A percentile compares a stretch with the other conserved stretches of the same genome.
Conservation (phyloP, 2,888 invertebrate genomes). For the Parnassius mnemosyne region DNA sequence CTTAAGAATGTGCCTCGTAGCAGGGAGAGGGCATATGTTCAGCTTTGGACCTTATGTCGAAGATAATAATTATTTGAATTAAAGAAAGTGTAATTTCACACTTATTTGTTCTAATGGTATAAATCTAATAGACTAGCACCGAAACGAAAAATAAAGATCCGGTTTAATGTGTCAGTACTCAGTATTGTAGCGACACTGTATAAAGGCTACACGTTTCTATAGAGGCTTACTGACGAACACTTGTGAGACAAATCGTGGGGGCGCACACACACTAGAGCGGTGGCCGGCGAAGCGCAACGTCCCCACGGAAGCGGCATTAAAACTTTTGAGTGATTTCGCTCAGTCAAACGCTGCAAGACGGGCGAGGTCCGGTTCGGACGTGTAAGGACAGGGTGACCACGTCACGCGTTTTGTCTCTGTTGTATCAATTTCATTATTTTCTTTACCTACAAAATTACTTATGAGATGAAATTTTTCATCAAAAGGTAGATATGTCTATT, state of each 20-base stretch:
- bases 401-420: constrained; percentile 33
- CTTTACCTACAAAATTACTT: neutral
- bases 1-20: too few relatives aligned
- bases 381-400: constrained; percentile 40
- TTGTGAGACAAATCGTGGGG: constrained; percentile 40
- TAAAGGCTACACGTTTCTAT: neutral
- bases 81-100: too few relatives aligned
- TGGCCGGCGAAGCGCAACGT: constrained; percentile 44
- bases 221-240: constrained; percentile 27
- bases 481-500: too few relatives aligned
- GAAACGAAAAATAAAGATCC: too few relatives aligned
- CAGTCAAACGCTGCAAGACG: constrained; percentile 77
- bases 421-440: neutral
- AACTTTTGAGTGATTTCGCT: constrained; percentile 80
- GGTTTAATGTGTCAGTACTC: too few relatives aligned
- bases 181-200: too few relatives aligned
- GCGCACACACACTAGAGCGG: constrained; percentile 42
- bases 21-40: too few relatives aligned
- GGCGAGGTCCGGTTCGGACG: constrained; percentile 51
- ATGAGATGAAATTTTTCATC: neutral
- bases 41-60: too few relatives aligned
- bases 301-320: constrained; percentile 76
- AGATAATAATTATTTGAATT: too few relatives aligned
- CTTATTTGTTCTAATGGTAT: too few relatives aligned
- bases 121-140: too few relatives aligned